Conservation (phyloP, 2,888 invertebrate genomes). For the Acleris laterana region DNA sequence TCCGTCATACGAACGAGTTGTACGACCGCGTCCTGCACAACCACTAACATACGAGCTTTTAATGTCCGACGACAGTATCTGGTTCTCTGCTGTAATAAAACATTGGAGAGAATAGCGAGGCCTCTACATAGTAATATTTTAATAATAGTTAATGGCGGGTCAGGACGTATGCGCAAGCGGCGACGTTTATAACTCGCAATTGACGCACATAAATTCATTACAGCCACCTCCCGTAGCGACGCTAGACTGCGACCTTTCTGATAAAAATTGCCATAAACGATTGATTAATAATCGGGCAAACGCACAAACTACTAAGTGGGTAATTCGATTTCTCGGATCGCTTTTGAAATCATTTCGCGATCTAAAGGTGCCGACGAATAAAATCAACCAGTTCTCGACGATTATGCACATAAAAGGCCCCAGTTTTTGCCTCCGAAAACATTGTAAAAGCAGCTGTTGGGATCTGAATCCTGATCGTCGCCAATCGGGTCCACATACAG, state of each 20-base stretch:
- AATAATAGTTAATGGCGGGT: slow-evolving; percentile 82
- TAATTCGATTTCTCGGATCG: slow-evolving; percentile 34
- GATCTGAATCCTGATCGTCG: slow-evolving; percentile 61
- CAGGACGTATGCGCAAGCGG: slow-evolving; percentile 72
- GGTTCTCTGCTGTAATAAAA: slow-evolving; percentile 75
- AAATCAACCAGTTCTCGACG: slow-evolving; percentile 52
- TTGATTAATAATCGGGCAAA: slow-evolving; percentile 49
- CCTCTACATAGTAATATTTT: slow-evolving; percentile 80
- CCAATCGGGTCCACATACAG: slow-evolving; percentile 67
- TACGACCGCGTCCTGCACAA: slow-evolving; percentile 68
- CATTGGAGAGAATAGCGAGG: slow-evolving; percentile 78
- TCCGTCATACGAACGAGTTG: slow-evolving; percentile 57
- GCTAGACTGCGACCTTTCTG: slow-evolving; percentile 56
- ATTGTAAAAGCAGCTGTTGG: slow-evolving; percentile 65
- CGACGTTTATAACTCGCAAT: slow-evolving; percentile 79
- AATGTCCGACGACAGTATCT: slow-evolving; percentile 80
- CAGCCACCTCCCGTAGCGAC: slow-evolving; percentile 63
- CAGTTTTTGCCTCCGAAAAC: slow-evolving; percentile 65
- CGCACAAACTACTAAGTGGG: slow-evolving; percentile 35
- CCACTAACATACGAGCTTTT: slow-evolving; percentile 77
- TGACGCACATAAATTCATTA: slow-evolving; percentile 77
- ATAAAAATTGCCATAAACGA: slow-evolving; percentile 59
- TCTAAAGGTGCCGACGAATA: slow-evolving; percentile 56
- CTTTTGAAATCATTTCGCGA: slow-evolving; percentile 36
- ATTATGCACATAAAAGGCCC: slow-evolving; percentile 65